Evolutionary conservation across 2,888 invertebrate species (phyloP).

Genomic region (Ashinkailepas kermadecensis): DNA sequence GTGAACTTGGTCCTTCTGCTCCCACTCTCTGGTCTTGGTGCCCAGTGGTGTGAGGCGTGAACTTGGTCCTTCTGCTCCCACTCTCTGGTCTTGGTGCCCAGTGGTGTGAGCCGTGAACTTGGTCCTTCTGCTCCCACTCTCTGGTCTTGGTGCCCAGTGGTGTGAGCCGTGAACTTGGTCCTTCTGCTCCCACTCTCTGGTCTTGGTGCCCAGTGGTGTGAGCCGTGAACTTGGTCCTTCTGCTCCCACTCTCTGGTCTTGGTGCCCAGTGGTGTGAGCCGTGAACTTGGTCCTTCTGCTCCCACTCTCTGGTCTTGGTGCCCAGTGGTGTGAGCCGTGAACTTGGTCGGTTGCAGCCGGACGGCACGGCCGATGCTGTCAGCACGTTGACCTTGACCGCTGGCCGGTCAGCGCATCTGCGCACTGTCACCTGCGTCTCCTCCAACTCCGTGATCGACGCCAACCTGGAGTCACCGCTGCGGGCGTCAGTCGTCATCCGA

Average conservation of each 20-base stretch:
- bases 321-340: background rate
- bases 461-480: conserved; percentile 65
- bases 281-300: background rate
- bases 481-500: conserved; percentile 61
- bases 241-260: no score
- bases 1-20: background rate
- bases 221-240: background rate
- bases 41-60: background rate
- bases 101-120: background rate
- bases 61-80: background rate
- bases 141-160: background rate
- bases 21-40: no score
- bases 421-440: conserved; percentile 69
- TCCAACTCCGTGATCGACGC: conserved; percentile 69
- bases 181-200: no score
- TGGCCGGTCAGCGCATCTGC: conserved; percentile 70
- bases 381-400: conserved; percentile 72
- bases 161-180: background rate
- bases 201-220: background rate
- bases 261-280: background rate
- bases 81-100: no score
- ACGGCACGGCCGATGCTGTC: conserved; percentile 70
- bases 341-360: conserved; percentile 51
- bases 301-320: no score
- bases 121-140: background rate